Base-by-base conservation (phyloP, 35 echinoderm and acorn worm species). In the Ophioderma brevispina region DNA sequence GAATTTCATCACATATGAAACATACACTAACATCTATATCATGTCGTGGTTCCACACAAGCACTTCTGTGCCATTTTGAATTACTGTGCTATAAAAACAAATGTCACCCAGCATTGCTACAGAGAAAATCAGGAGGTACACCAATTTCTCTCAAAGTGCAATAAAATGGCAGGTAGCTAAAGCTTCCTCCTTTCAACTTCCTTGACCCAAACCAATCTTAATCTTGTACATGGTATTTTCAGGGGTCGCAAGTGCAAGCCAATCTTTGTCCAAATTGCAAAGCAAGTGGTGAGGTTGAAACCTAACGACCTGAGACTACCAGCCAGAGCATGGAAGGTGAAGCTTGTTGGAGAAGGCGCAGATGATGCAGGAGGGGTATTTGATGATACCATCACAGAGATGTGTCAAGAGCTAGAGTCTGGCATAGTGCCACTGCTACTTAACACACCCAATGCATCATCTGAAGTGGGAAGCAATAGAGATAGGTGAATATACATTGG, bases 351-450 rank as follows among this genome's bases (percentile, higher is more conserved):
- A 19, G 97, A 99, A 56, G 97, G 97, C 14, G 97, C 97, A 6
- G 97, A 99, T 82, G 97, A 99, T 82, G 97, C 97, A 0, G 97
- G 97, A 21, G 97, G 97, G 6, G 97, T 99, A 35, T 99, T 99
- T 91, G 97, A 99, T 84, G 97, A 99, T 52, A 99, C 97, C 79
- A 99, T 99, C 81, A 99, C 97, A 1, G 97, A 99, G 56, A 99
- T 99, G 93, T 99, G 97, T 84, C 97, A 99, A 77, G 97, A 99
- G 85, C 56, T 99, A 37, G 93, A 99, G 91, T 85, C 93, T 31
- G 97, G 97, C 1, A 85, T 92, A n/a, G 97, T 94, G 1, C 90
- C 90, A 21, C 52, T 99, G 30, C 91, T 99, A 36, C 93, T 99
- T 38, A 86, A 90, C 5, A 95, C 97, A 1, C 97, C 97, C 36